Percentiles rank a stretch among this genome's conserved stretches.
Conservation (phyloP, 1,140 invertebrate species). For the Drosophila busckii region DNA sequence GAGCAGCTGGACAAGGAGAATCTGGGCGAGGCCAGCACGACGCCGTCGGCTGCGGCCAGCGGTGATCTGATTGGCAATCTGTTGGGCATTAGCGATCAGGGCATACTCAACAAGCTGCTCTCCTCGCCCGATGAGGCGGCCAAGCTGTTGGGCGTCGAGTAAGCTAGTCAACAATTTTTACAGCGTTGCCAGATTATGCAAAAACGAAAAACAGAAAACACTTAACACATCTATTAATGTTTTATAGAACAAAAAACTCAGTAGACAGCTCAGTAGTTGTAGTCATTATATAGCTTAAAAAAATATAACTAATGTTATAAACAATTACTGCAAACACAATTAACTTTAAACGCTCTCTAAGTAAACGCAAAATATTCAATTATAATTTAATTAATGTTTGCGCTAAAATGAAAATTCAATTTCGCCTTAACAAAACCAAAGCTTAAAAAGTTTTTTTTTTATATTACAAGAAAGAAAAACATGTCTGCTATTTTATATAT, state of each 20-base stretch:
- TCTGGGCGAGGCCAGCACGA: slow-evolving; percentile 78
- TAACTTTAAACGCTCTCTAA: neutral
- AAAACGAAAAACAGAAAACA: neutral
- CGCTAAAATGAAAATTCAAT: slow-evolving; percentile 7
- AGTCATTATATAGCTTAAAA: neutral
- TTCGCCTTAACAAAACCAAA: slow-evolving; percentile 60
- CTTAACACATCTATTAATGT: too few species aligned
- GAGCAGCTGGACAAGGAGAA: slow-evolving; percentile 65
- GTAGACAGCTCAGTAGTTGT: slow-evolving; percentile 12
- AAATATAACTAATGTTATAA: neutral
- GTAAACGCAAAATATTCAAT: neutral
- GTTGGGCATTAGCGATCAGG: slow-evolving; percentile 90
- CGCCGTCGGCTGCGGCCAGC: slow-evolving; percentile 72
- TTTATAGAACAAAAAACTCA: too few species aligned
- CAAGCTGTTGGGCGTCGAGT: slow-evolving; percentile 90
- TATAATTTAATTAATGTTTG: slow-evolving; percentile 34
- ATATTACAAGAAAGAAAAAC: neutral
- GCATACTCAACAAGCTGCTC: slow-evolving; percentile 92
- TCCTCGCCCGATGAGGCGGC: slow-evolving; percentile 92
- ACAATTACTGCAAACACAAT: neutral
- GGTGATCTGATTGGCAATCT: slow-evolving; percentile 93
- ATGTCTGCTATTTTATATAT: neutral
- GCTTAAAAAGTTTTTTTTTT: slow-evolving; percentile 45
- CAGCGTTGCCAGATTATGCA: slow-evolving; percentile 4
- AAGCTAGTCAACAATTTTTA: slow-evolving; percentile 37